A percentile compares a stretch with the other conserved stretches of the same genome.
Evolutionary conservation across 2,113 vertebrate species (phyloP).

Genomic region (Pithys albifrons): DNA sequence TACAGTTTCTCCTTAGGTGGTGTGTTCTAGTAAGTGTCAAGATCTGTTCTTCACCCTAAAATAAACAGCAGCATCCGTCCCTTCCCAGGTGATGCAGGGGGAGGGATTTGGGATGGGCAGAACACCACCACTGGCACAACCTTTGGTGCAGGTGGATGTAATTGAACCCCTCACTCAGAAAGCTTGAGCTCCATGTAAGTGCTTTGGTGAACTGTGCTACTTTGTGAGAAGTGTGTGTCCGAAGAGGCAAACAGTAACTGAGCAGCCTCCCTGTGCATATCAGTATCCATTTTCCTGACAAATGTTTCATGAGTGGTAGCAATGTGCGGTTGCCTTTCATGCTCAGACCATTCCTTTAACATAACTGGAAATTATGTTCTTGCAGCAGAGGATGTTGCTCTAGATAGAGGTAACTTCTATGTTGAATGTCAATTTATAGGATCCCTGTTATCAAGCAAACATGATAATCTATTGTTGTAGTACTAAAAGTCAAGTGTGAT

Average conservation of each 20-base stretch:
- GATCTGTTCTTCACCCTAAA: background rate
- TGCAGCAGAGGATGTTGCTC: background rate
- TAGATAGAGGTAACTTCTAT: background rate
- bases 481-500: background rate
- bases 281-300: background rate
- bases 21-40: background rate
- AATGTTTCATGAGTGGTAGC: background rate
- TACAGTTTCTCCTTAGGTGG: accelerated
- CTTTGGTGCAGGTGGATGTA: background rate
- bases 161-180: background rate
- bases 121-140: background rate
- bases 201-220: background rate
- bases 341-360: background rate
- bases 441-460: background rate
- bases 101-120: accelerated
- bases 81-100: accelerated
- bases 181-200: background rate
- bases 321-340: background rate
- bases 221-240: background rate
- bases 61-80: background rate
- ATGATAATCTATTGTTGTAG: background rate
- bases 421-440: background rate
- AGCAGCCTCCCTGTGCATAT: background rate
- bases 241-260: background rate
- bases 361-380: background rate